Conservation (phyloP, 1,140 invertebrate genomes). For the Macrobrachium rosenbergii region DNA sequence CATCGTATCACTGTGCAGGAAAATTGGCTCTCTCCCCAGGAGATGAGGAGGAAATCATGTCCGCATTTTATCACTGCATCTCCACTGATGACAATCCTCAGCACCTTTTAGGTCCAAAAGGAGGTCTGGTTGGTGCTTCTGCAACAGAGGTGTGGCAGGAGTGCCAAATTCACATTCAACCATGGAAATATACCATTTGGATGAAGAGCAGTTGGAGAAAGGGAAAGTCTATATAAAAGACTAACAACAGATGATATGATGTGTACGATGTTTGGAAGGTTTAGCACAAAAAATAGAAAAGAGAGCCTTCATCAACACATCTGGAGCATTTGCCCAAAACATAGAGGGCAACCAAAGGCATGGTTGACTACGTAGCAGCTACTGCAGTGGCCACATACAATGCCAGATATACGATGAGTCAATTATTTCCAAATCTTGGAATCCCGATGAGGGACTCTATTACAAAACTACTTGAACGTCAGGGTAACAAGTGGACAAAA, state of each 20-base stretch:
- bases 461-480: neutral
- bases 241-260: no score
- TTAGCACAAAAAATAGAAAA: no score
- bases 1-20: neutral
- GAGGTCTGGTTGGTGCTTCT: no score
- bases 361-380: constrained; percentile 21
- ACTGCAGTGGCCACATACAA: constrained; percentile 28
- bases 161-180: no score
- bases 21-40: neutral
- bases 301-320: no score
- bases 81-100: constrained; percentile 17
- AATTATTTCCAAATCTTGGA: neutral
- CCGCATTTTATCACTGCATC: constrained; percentile 10
- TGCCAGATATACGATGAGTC: neutral
- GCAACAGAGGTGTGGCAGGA: no score
- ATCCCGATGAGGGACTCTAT: no score
- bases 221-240: no score
- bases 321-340: constrained; percentile 18
- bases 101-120: neutral
- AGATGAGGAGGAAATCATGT: constrained; percentile 23
- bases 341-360: neutral
- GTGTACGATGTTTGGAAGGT: no score
- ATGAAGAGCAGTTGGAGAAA: neutral
- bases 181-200: no score
- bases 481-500: neutral